Base-by-base conservation (phyloP, 1,140 invertebrate genomes). In the Diplogasteroides magnus region DNA sequence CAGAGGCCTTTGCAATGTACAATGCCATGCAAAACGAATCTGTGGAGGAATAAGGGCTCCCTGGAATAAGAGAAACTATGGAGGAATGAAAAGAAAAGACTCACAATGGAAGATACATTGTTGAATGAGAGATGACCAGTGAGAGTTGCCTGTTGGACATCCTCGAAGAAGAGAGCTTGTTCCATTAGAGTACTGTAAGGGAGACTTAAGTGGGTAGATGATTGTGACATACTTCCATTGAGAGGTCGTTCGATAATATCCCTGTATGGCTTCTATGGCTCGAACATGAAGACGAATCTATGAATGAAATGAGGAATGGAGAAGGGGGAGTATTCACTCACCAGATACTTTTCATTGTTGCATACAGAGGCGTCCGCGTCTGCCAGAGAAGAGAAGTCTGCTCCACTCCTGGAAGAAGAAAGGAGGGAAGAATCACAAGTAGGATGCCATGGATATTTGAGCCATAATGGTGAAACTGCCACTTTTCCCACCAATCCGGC, bases 151-250 rank as follows among this genome's bases (percentile, higher is more conserved):
- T 75, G 48, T 31, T 80, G 87, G 61, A 93, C 87, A 84, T 98
- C 94, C 85, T 98, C 94, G 74, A 97, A 85, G 37, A 85, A 80
- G 62, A 88, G 84, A 3, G 87, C 86, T 71, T 89, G 88, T 67
- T 91, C 88, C 37, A 97, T 88, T 77, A 95, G 87, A 63, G 91
- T 87, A 66, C 87, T 71, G 57, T 28, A 71, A 66, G n/a, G 31
- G 11, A n/a, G n/a, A 23, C 63, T 25, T 23, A 13, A 67, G 15
- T 0, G 0, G 15, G 3, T 28, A 23, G 0, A 27, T 63, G 25
- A 58, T 1, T 56, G 28, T 23, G 57, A 1, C 69, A 23, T 23
- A 71, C 70, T 68, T 88, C 92, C 94, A 98, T 79, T 97, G 91
- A 0, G 92, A 92, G 84, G 94, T 91, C 23, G 92, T 94, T 2